Base-by-base conservation (phyloP, 1,140 invertebrate genomes). In the Pristionchus pacificus region DNA sequence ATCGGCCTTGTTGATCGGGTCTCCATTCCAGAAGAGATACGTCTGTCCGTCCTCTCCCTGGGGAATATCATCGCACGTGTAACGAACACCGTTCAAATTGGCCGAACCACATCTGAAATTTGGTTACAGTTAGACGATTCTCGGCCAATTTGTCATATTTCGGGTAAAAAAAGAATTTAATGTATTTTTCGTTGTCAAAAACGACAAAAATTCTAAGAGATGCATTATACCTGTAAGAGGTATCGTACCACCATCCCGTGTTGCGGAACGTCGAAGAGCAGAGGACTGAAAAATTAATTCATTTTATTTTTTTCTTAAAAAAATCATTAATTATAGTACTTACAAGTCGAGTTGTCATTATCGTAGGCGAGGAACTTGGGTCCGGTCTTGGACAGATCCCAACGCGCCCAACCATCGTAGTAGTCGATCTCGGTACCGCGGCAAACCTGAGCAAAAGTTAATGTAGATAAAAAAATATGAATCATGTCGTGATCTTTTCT, bases 191-290 rank as follows among this genome's bases (percentile, higher is more conserved):
- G n/a, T n/a, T n/a, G n/a, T n/a, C n/a, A n/a, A n/a, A n/a, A n/a
- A n/a, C n/a, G n/a, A n/a, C n/a, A n/a, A n/a, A n/a, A n/a, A n/a
- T n/a, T n/a, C n/a, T n/a, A n/a, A n/a, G n/a, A n/a, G n/a, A n/a
- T n/a, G n/a, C n/a, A n/a, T n/a, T n/a, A n/a, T n/a, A n/a, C n/a
- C n/a, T 60, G 55, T 65, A 55, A 31, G 33, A 49, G 31, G 67
- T 68, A 25, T 77, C 70, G 49, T 71, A 75, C 74, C 74, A 75
- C 73, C 74, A 75, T 33, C 74, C 74, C 33, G 74, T 75, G 55
- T 75, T 68, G 31, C 58, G 33, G 66, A 57, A 77, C 59, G 62
- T 60, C 57, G 58, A 33, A 31, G 74, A 75, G 25, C 74, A 75
- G 27, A 69, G 57, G 30, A 49, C 72, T 74, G 66, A 70, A 74